These are phyloP conservation scores for Helobdella robusta DNA, from an alignment of 2,888 invertebrate species.

Conservation along the genomic window DNA sequence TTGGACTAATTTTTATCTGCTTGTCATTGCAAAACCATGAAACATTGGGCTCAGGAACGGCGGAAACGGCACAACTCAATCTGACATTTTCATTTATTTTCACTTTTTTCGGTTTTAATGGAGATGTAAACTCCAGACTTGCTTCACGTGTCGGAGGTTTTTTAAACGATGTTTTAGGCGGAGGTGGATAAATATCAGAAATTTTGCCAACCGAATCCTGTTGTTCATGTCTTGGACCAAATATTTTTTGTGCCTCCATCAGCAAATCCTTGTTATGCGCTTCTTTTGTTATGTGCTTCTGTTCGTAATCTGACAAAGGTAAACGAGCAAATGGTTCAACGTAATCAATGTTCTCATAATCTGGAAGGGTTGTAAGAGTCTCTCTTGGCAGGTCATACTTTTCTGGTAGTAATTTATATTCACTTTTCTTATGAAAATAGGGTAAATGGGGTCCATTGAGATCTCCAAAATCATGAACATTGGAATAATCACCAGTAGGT, in stretches of 20 bases:
- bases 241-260: constrained; percentile 9
- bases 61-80: background rate
- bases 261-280: constrained; percentile 20
- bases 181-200: no score
- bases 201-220: no score
- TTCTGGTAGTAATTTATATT: background rate
- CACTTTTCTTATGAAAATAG: background rate
- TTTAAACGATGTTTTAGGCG: background rate
- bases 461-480: no score
- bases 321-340: background rate
- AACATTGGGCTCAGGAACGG: background rate
- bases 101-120: background rate
- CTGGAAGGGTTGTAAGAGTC: background rate
- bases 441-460: no score
- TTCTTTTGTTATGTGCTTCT: background rate
- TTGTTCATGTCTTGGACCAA: background rate
- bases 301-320: background rate
- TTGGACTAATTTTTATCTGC: no score
- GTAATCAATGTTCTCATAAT: background rate
- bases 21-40: constrained; percentile 2
- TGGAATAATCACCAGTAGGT: background rate
- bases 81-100: background rate
- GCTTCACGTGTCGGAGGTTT: background rate
- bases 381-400: background rate
- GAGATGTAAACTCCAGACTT: background rate